Percentiles rank a stretch among this genome's conserved stretches.
phyloP scores from a whole-genome alignment of 2,113 vertebrate genomes.

The Gallinago media region DNA sequence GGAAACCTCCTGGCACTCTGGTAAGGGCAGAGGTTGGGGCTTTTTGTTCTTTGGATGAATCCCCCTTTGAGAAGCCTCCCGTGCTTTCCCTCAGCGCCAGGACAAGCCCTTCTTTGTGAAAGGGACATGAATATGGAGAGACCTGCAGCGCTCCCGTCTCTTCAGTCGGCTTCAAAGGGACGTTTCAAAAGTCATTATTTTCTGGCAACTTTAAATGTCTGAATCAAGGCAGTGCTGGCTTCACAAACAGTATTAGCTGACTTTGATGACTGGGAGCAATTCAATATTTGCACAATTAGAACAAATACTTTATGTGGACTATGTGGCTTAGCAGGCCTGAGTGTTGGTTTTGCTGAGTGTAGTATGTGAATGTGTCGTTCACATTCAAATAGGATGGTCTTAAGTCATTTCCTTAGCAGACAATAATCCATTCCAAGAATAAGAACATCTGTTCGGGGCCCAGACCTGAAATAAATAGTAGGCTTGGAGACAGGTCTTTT shows the following conservation, averaged over 20 bases:
- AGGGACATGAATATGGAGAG: constrained; percentile 52
- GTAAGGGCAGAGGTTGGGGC: constrained; percentile 35
- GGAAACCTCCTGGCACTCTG: neutral
- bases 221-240: neutral
- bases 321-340: neutral
- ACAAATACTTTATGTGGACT: neutral
- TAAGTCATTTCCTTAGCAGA: constrained; percentile 38
- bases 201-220: neutral
- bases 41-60: constrained; percentile 55
- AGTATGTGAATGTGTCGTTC: neutral
- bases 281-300: constrained; percentile 24
- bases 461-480: constrained; percentile 3
- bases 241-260: constrained; percentile 32
- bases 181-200: constrained; percentile 29
- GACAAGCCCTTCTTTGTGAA: constrained; percentile 41
- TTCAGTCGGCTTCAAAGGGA: constrained; percentile 32
- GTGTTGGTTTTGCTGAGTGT: neutral
- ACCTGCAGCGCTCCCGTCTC: neutral
- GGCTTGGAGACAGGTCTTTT: neutral
- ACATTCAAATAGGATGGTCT: constrained; percentile 10
- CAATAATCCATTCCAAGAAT: constrained; percentile 10
- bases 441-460: constrained; percentile 10
- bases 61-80: constrained; percentile 16
- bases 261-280: constrained; percentile 34
- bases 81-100: neutral